Conservation (phyloP, 1,140 invertebrate species). For the Neomicropteryx cornuta region DNA sequence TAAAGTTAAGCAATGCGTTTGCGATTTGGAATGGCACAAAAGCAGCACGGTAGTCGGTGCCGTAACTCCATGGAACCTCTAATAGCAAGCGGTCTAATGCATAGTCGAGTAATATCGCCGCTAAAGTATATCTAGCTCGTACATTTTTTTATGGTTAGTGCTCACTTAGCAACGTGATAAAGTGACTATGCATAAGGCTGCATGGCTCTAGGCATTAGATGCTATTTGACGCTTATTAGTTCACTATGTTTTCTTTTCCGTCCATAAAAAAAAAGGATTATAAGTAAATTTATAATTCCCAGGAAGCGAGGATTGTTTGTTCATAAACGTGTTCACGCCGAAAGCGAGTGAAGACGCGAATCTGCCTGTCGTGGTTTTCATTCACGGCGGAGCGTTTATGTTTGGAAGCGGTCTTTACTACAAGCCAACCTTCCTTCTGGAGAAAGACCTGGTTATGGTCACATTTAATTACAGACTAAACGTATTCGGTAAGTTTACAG, state of each 20-base stretch:
- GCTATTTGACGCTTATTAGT: no score
- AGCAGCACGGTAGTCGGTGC: no score
- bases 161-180: no score
- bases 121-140: conserved; percentile 7
- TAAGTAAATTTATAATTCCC: conserved; percentile 4
- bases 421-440: conserved; percentile 44
- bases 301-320: conserved; percentile 44
- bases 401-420: conserved; percentile 39
- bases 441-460: conserved; percentile 45
- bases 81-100: no score
- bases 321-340: conserved; percentile 39
- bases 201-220: no score
- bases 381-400: conserved; percentile 48
- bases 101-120: no score
- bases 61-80: no score
- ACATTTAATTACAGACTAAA: conserved; percentile 54
- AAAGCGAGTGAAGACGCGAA: conserved; percentile 21
- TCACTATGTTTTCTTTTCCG: not conserved
- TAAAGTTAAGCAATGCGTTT: no score
- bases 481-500: conserved; percentile 37
- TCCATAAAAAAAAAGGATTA: not conserved
- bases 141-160: not conserved
- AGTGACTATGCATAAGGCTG: no score
- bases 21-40: no score
- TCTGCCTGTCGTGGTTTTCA: conserved; percentile 42